Evolutionary conservation across 2,888 invertebrate species (phyloP).

Genomic region (Drosophila quinaria): DNA sequence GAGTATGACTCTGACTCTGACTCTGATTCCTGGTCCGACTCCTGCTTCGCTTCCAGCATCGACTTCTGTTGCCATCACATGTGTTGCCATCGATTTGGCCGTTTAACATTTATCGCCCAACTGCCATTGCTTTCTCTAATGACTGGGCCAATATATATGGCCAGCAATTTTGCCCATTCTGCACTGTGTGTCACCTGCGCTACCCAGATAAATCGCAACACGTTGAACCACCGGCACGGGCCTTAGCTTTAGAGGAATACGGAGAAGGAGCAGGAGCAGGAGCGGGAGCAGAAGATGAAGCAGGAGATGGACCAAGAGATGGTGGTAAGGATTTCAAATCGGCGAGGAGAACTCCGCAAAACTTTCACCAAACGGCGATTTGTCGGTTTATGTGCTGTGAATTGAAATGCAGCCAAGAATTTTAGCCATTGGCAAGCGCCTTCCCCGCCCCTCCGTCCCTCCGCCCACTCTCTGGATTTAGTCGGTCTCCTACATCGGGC

Average conservation of each 20-base stretch:
- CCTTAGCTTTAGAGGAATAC: neutral
- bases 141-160: constrained; percentile 72
- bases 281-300: neutral
- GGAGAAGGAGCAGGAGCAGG: neutral
- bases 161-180: constrained; percentile 72
- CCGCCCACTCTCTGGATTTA: neutral
- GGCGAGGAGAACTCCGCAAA: constrained; percentile 31
- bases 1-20: neutral
- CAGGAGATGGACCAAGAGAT: neutral
- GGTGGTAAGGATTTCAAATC: neutral
- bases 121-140: constrained; percentile 50
- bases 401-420: constrained; percentile 77
- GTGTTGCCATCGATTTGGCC: constrained; percentile 79
- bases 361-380: constrained; percentile 70
- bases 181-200: constrained; percentile 76
- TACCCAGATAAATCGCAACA: constrained; percentile 70
- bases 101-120: constrained; percentile 76
- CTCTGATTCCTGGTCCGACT: neutral
- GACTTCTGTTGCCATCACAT: constrained; percentile 49
- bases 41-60: neutral
- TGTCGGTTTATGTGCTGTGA: constrained; percentile 78
- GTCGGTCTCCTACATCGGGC: neutral
- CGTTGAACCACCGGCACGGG: constrained; percentile 3
- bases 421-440: constrained; percentile 19
- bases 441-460: neutral